Percentiles rank a stretch among this genome's conserved stretches.
phyloP scores from a whole-genome alignment of 2,113 vertebrate genomes.

The Sapayoa aenigma region DNA sequence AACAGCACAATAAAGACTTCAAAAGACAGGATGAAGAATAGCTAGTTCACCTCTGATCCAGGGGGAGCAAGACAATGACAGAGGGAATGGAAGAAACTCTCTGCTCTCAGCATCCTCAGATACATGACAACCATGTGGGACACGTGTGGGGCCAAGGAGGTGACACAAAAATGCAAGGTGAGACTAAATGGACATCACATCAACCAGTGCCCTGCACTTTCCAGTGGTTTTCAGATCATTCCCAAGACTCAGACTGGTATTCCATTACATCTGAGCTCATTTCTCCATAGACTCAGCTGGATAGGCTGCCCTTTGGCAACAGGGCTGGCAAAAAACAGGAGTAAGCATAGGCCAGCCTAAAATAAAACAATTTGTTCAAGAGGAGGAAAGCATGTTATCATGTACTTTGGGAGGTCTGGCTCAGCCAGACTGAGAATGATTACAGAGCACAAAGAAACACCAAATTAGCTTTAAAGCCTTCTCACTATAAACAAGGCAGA shows the following conservation, averaged over 20 bases:
- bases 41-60: background rate
- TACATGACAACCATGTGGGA: fast-evolving
- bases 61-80: background rate
- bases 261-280: background rate
- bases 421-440: background rate
- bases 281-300: background rate
- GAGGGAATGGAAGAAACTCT: background rate
- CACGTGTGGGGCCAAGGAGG: background rate
- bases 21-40: background rate
- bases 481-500: background rate
- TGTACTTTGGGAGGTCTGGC: background rate
- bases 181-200: background rate
- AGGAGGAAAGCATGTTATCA: background rate
- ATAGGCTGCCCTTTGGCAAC: background rate
- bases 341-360: background rate
- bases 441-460: background rate
- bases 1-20: background rate
- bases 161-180: background rate
- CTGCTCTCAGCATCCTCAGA: background rate
- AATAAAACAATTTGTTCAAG: background rate
- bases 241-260: background rate
- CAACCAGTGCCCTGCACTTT: background rate
- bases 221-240: background rate
- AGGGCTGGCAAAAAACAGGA: background rate
- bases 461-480: background rate